Base-by-base conservation (phyloP, 2,113 vertebrate genomes). In the Arvicanthis niloticus region DNA sequence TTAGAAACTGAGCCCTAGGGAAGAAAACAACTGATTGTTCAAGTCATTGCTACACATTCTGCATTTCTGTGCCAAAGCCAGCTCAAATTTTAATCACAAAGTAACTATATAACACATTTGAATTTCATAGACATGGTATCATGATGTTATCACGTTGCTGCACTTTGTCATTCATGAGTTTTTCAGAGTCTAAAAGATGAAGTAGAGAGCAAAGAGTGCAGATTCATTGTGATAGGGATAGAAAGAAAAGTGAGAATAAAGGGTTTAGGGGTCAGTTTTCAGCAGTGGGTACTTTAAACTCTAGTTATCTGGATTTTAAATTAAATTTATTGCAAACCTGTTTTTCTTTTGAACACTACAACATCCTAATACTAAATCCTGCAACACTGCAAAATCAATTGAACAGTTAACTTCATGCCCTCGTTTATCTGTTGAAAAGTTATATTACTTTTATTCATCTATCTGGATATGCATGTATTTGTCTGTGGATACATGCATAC, bases 41-140 rank as follows among this genome's bases (percentile, higher is more conserved):
- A 89, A 48, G 37, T 94, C 29, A 76, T 88, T 92, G 56, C 56
- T 91, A 37, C 91, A 8, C 40, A 67, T 86, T 89, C 81, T 89
- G 37, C 81, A 58, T 90, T 89, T 95, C 81, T 97, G 51, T 80
- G 75, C 60, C 91, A 26, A 2, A 31, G 1, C 87, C 80, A 24
- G 70, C 3, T 89, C 53, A 95, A 68, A 94, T 96, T 92, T 91
- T 88, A 93, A 92, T 92, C 85, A 95, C 29, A 87, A 91, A 93
- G n/a, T 96, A 91, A 89, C 26, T 76, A 62, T 11, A 72, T 75
- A 85, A 88, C 96, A 0, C 29, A 45, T 76, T 90, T 93, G 16
- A 85, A 56, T 96, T 93, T 96, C 37, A 70, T 58, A 94, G 68
- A 84, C 37, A 56, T 9, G 24, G 17, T 88, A 40, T 70, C 26